Evolutionary conservation across 2,113 vertebrate species (phyloP).

Genomic region (Pogonocichla stellata): DNA sequence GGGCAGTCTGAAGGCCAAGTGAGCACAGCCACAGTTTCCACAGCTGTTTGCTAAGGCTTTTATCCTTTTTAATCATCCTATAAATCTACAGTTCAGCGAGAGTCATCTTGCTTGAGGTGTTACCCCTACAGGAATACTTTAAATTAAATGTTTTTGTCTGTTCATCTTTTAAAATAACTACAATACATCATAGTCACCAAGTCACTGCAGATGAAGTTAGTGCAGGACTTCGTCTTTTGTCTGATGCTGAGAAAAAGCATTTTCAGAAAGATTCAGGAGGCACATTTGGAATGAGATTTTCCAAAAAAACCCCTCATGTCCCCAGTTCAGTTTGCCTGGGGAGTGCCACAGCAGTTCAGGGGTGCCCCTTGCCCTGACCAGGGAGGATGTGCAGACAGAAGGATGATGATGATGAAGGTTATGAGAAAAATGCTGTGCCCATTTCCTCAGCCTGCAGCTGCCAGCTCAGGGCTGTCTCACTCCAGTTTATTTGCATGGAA

Average conservation of each 20-base stretch:
- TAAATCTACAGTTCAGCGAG: not conserved
- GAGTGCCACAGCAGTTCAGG: not conserved
- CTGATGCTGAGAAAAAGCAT: not conserved
- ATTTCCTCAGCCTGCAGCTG: not conserved
- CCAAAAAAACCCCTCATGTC: fast-evolving
- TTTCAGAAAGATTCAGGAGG: not conserved
- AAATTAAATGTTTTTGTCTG: not conserved
- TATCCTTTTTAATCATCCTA: not conserved
- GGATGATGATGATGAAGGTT: not conserved
- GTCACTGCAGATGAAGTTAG: not conserved
- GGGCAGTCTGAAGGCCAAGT: not conserved
- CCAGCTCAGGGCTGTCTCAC: not conserved
- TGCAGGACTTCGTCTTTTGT: not conserved
- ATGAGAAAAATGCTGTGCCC: not conserved
- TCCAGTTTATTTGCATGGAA: fast-evolving
- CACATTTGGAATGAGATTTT: not conserved
- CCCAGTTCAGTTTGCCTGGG: fast-evolving
- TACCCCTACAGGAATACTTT: not conserved
- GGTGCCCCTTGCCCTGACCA: not conserved
- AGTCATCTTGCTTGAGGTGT: not conserved
- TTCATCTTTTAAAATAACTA: not conserved
- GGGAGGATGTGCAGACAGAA: not conserved
- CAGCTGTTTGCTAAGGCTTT: not conserved
- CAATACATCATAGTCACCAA: not conserved
- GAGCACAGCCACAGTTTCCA: not conserved